Conservation (phyloP, 2,113 vertebrate genomes). For the Gnathochromis pfefferi region DNA sequence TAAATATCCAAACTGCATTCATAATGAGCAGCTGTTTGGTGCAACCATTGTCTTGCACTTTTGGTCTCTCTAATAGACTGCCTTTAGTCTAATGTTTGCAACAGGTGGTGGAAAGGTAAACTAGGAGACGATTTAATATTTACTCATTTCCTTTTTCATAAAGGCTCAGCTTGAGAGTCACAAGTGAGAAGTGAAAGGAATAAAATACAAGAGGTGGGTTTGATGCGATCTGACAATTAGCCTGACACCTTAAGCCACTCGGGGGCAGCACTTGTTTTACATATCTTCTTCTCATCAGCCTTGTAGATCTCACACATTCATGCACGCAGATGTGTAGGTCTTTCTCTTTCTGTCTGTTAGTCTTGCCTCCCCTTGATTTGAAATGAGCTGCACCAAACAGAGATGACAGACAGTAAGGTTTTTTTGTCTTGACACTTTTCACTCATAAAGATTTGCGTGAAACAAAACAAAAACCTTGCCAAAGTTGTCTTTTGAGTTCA, state of each 20-base stretch:
- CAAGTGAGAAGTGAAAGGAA: not conserved
- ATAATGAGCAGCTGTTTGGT: not conserved
- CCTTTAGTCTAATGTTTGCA: not conserved
- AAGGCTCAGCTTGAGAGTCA: not conserved
- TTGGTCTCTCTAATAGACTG: not conserved
- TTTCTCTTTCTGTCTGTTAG: not conserved
- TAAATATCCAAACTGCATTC: not conserved
- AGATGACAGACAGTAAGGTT: not conserved
- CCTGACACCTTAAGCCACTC: conserved; percentile 59
- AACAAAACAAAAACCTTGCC: not conserved
- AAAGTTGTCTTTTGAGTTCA: not conserved
- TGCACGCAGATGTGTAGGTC: not conserved
- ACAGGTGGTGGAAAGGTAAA: not conserved
- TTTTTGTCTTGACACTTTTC: not conserved
- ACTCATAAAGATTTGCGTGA: not conserved
- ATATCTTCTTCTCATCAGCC: not conserved
- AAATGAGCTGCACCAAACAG: not conserved
- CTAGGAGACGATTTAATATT: not conserved
- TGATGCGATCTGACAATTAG: not conserved
- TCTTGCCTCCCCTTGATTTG: not conserved
- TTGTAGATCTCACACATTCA: not conserved
- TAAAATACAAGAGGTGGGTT: not conserved
- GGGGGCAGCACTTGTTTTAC: conserved; percentile 74
- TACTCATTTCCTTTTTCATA: not conserved
- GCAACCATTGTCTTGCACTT: not conserved